Evolutionary conservation across 2,797 vertebrate genomes (phyloP), one percentile per base, ranked within the genome.

Genomic region (Sardinella longiceps): DNA sequence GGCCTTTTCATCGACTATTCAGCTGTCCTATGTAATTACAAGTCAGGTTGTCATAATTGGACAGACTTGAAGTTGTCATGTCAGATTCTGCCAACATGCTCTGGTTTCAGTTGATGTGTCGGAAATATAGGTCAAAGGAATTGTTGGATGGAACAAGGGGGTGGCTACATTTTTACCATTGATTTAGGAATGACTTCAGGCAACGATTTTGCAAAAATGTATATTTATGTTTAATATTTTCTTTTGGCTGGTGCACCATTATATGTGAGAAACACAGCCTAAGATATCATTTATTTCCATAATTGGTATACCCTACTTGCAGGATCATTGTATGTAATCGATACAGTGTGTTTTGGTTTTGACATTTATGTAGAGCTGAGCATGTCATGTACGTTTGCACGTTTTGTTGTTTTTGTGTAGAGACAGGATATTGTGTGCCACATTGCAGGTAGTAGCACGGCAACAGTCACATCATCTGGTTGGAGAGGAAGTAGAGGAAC

Each of bases 401-500:
- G n/a, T n/a, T n/a, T n/a, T n/a, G n/a, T 77, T 77, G 70, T 77
- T 77, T 77, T 77, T 77, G 70, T 77, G 70, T 37, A 56, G 48
- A 56, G 10, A 23, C 81, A 37, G 25, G 33, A 81, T 48, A 46
- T 82, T 39, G 20, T 45, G 82, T 45, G 14, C 37, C 81, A 53
- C 43, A 20, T 37, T 18, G 66, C 85, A 11, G 66, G 74, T 74
- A 50, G 82, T 85, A 51, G 82, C 60, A 50, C 25, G n/a, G 70
- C 70, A 77, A 77, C 70, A 77, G 70, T 43, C 23, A 23, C 33
- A 33, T 43, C 70, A 77, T 77, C 70, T 77, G 6, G 63, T 37
- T 37, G 70, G 43, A 43, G 70, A 43, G n/a, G 39, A 43, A 77
- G 15, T 37, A 23, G 18, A 43, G 37, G 20, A 43, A 43, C 70